A percentile compares a stretch with the other conserved stretches of the same genome.
Evolutionary conservation across 2,113 vertebrate species (phyloP).

Genomic region (Polyodon spathula): DNA sequence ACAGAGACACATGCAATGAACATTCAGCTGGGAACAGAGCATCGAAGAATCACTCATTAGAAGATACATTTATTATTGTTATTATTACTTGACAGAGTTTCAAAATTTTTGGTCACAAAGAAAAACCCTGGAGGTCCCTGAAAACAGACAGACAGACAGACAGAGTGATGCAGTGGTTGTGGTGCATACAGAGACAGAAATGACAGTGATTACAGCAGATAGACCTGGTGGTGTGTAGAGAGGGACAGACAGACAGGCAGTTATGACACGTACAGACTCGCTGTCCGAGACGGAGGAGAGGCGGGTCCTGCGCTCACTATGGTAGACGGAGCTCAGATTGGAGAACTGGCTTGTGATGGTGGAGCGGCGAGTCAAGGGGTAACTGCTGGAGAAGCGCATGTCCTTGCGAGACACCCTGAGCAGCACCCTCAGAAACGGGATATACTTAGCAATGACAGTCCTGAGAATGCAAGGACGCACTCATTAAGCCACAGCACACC

Average conservation of each 20-base stretch:
- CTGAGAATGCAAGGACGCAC: conserved; percentile 42
- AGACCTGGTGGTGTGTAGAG: background rate
- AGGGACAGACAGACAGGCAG: background rate
- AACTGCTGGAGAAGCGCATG: conserved; percentile 63
- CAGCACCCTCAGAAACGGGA: conserved; percentile 71
- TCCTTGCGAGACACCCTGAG: conserved; percentile 61
- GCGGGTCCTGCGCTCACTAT: conserved; percentile 37
- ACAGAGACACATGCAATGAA: background rate
- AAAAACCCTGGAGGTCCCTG: no score
- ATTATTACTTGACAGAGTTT: no score
- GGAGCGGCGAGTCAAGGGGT: conserved; percentile 64
- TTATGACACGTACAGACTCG: conserved; percentile 61
- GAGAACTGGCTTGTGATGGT: conserved; percentile 75
- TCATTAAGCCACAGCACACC: background rate
- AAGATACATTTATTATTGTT: no score
- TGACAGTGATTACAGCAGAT: no score
- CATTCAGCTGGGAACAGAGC: background rate
- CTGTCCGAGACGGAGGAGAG: conserved; percentile 70
- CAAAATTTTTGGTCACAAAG: no score
- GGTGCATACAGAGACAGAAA: no score
- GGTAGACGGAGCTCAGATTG: conserved; percentile 42
- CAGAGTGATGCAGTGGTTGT: no score
- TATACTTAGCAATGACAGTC: conserved; percentile 73
- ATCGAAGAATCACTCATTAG: background rate
- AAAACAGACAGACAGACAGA: no score